A percentile compares a stretch with the other conserved stretches of the same genome.
phyloP scores from a whole-genome alignment of 2,888 invertebrate genomes.

The Nephrotoma guestfalica region DNA sequence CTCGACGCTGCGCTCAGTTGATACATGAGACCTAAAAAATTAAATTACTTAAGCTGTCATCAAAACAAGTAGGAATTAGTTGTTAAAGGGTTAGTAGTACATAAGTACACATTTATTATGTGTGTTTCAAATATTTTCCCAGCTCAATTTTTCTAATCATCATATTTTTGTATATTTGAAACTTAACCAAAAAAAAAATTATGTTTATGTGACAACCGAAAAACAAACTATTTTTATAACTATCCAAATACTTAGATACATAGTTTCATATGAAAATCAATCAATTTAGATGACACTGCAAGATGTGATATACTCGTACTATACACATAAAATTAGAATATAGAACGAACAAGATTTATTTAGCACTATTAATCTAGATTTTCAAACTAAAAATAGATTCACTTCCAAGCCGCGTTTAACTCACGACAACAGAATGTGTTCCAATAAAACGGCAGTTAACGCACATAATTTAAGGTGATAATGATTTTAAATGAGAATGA shows the following conservation, averaged over 20 bases:
- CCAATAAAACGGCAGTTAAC: neutral
- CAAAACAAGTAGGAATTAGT: neutral
- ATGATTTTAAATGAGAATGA: neutral
- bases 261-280: neutral
- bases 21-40: neutral
- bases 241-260: neutral
- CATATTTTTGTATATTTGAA: neutral
- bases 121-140: neutral
- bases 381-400: neutral
- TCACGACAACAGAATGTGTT: neutral
- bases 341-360: neutral
- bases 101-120: neutral
- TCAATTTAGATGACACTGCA: neutral
- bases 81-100: neutral
- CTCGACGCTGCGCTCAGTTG: neutral
- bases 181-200: neutral
- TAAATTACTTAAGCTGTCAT: neutral
- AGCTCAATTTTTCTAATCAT: neutral
- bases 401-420: neutral
- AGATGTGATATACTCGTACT: neutral
- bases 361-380: neutral
- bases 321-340: neutral
- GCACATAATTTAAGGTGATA: neutral
- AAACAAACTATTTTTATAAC: neutral
- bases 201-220: neutral